Evolutionary conservation across 2,113 vertebrate species (phyloP).

Genomic region (Cebus imitator): DNA sequence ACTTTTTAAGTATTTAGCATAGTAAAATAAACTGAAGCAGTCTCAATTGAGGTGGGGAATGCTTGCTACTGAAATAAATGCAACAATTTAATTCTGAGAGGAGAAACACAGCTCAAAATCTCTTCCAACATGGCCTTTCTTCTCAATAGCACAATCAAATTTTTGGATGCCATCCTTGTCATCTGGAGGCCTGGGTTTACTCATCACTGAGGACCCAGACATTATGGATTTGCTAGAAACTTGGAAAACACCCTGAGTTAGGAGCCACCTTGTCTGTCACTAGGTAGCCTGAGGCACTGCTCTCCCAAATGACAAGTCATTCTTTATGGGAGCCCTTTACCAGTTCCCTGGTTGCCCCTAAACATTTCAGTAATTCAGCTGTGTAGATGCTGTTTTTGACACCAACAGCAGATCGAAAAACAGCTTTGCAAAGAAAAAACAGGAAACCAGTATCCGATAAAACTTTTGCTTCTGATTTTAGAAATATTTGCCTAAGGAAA

Average conservation of each 20-base stretch:
- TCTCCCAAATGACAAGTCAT: background rate
- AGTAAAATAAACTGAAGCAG: background rate
- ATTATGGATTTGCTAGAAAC: background rate
- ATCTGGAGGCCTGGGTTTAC: background rate
- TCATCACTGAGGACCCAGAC: background rate
- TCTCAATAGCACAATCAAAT: background rate
- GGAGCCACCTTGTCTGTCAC: background rate
- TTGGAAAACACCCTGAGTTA: background rate
- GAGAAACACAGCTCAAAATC: background rate
- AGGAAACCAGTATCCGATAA: background rate
- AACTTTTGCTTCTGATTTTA: background rate
- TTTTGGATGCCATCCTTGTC: background rate
- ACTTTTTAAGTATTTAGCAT: background rate
- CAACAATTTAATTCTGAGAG: background rate
- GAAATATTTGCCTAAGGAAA: constrained; percentile 42
- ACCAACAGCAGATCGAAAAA: constrained; percentile 3
- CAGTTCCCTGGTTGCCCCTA: background rate
- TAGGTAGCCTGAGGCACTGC: background rate
- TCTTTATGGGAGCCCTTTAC: background rate
- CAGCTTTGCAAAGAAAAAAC: constrained; percentile 27
- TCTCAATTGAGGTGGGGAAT: background rate
- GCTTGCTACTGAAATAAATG: background rate
- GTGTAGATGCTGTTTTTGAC: background rate
- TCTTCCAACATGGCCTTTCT: background rate
- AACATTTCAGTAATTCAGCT: constrained; percentile 45